Evolutionary conservation across 2,888 invertebrate genomes (phyloP).

Genomic region (Protula sp.): DNA sequence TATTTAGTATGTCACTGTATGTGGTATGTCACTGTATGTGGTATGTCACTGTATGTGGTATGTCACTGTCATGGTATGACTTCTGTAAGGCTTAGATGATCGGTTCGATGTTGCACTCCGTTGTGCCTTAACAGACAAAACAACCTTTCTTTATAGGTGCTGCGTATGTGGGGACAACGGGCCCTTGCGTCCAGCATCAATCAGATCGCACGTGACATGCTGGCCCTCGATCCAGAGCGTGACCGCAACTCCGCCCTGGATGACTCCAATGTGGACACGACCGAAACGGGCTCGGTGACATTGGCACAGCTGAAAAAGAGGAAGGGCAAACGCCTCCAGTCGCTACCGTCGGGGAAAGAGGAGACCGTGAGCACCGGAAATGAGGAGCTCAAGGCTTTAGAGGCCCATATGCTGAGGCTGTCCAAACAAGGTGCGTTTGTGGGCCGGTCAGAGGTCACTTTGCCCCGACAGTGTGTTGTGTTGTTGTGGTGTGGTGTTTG

Average conservation of each 20-base stretch:
- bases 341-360: slow-evolving; percentile 5
- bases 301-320: slow-evolving; percentile 35
- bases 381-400: slow-evolving; percentile 48
- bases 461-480: too few species aligned
- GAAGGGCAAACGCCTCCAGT: slow-evolving; percentile 8
- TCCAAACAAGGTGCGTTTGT: slow-evolving; percentile 40
- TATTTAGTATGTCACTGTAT: too few species aligned
- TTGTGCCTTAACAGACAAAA: too few species aligned
- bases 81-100: too few species aligned
- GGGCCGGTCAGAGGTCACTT: too few species aligned
- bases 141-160: slow-evolving; percentile 28
- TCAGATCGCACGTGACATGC: slow-evolving; percentile 42
- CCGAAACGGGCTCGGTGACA: slow-evolving; percentile 20
- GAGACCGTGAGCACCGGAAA: slow-evolving; percentile 31
- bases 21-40: too few species aligned
- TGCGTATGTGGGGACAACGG: slow-evolving; percentile 48
- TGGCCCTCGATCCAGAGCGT: slow-evolving; percentile 23
- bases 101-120: too few species aligned
- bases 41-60: too few species aligned
- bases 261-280: slow-evolving; percentile 5
- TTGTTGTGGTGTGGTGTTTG: too few species aligned
- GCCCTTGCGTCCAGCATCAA: slow-evolving; percentile 41
- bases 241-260: neutral
- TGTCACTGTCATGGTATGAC: too few species aligned
- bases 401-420: slow-evolving; percentile 46